A percentile compares a stretch with the other conserved stretches of the same genome.
phyloP scores from a whole-genome alignment of 2,888 invertebrate species.

The Patella pellucida region DNA sequence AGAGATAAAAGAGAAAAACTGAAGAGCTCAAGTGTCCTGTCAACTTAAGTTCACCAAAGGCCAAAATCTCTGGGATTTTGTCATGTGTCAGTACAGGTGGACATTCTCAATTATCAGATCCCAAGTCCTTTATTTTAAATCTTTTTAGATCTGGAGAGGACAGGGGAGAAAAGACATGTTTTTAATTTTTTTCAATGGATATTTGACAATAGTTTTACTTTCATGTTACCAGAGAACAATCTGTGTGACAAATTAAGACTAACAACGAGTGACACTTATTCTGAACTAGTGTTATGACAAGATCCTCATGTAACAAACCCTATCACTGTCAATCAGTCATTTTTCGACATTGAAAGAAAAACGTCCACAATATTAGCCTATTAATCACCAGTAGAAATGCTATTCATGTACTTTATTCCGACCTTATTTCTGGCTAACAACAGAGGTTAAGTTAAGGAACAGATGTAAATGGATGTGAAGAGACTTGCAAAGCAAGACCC shows the following conservation, averaged over 20 bases:
- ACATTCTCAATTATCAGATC: not conserved
- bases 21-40: slow-evolving; percentile 3
- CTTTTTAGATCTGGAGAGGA: not conserved
- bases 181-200: too few relatives aligned
- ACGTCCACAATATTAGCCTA: not conserved
- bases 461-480: slow-evolving; percentile 8
- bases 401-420: not conserved
- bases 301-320: not conserved
- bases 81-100: slow-evolving; percentile 10
- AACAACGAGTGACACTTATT: slow-evolving; percentile 1
- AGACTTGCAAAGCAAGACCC: not conserved
- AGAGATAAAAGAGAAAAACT: slow-evolving; percentile 5
- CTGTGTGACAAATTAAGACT: not conserved
- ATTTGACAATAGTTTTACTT: too few relatives aligned
- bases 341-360: not conserved
- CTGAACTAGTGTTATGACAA: not conserved
- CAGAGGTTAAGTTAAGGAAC: not conserved
- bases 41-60: slow-evolving; percentile 10
- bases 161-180: too few relatives aligned
- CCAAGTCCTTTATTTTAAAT: not conserved
- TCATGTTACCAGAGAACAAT: not conserved
- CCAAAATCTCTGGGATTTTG: slow-evolving; percentile 9
- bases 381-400: not conserved
- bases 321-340: not conserved
- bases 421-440: not conserved